Base-by-base conservation (phyloP, 2,797 vertebrate genomes). In the Botia almorhae region DNA sequence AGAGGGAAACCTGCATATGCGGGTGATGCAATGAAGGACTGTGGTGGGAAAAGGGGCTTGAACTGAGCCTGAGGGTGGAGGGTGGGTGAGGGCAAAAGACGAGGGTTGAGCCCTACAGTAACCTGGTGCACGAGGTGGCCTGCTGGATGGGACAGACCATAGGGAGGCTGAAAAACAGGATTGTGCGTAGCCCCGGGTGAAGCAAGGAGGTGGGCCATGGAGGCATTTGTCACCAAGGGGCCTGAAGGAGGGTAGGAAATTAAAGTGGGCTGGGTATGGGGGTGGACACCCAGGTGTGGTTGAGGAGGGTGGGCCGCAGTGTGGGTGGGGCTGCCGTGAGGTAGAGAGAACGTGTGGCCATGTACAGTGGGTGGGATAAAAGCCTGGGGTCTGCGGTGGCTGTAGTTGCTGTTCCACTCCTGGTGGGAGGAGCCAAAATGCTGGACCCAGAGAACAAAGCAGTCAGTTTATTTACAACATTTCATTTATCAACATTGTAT, bases 371-470 rank as follows among this genome's bases (percentile, higher is more conserved):
- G 93, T 2, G 96, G 94, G 88, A 99, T 95, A 88, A 96, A 98
- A 29, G 96, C 94, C 91, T 98, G 97, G 86, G 97, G 96, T 83
- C 96, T 95, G 81, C 96, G 93, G 74, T 93, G 96, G 80, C 93
- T 87, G 0, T 95, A 98, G 92, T 98, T 99, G 79, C 97, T 95
- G 8, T 98, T 99, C 97, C 98, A 98, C 85, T 99, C 97, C 87
- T 96, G 96, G 86, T 91, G 96, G 88, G 94, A 95, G 71, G 96
- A 95, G 85, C 93, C 90, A 65, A 95, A 97, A 92, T 95, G 97
- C 86, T 97, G 98, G 87, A 98, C 95, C 97, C 98, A 91, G 5
- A 29, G 55, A 19, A 19, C 17, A 56, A 72, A 60, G 1, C 16
- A 77, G 43, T 53, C 56, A 29, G 74, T 19, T 69, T 23, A 43